A percentile compares a stretch with the other conserved stretches of the same genome.
Conservation (phyloP, 2,888 invertebrate genomes). For the Rhagonycha lutea region DNA sequence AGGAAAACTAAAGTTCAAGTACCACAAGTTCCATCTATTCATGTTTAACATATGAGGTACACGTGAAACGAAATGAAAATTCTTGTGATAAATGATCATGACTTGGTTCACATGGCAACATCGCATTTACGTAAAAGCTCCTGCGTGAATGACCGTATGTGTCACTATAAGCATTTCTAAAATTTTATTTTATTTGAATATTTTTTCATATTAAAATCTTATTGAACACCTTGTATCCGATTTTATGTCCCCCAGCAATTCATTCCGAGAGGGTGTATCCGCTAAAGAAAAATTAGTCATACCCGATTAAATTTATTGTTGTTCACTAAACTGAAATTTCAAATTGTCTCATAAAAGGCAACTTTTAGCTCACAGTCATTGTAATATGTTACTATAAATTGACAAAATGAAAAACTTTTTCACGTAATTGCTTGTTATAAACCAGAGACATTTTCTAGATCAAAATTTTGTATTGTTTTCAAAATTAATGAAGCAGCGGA, state of each 20-base stretch:
- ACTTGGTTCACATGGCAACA: constrained; percentile 48
- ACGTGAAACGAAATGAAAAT: constrained; percentile 47
- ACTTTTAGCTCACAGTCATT: neutral
- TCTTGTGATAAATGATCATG: constrained; percentile 44
- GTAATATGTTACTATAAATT: neutral
- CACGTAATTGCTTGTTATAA: neutral
- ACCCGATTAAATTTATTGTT: constrained; percentile 3
- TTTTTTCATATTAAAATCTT: constrained; percentile 22
- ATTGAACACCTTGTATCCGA: constrained; percentile 8
- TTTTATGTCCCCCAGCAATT: constrained; percentile 1
- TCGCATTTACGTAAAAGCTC: constrained; percentile 26
- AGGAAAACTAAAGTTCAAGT: neutral
- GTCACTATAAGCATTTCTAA: constrained; percentile 27
- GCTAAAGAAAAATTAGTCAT: constrained; percentile 3
- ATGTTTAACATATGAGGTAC: constrained; percentile 46
- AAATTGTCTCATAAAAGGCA: neutral
- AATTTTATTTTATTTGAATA: constrained; percentile 17
- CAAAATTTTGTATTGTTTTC: neutral
- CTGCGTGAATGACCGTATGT: constrained; percentile 30
- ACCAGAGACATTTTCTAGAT: neutral
- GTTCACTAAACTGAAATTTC: constrained; percentile 1
- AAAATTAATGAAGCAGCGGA: neutral
- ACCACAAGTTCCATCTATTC: constrained; percentile 24
- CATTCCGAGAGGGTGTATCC: neutral
- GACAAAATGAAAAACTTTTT: neutral